phyloP scores from a whole-genome alignment of 2,113 vertebrate species.

The Antennarius striatus region DNA sequence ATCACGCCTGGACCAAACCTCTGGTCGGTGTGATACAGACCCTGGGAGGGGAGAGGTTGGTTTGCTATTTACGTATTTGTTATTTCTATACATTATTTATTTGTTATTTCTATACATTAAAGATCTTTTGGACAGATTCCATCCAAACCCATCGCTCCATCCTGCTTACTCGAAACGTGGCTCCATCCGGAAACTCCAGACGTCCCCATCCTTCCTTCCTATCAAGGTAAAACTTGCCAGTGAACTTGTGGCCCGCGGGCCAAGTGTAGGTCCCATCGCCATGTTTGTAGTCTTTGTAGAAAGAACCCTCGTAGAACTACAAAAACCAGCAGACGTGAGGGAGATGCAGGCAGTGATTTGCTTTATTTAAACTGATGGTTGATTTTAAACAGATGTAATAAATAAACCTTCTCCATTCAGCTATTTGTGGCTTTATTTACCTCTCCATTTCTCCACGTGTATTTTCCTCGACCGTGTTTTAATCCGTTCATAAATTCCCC shows the following conservation, averaged over 20 bases:
- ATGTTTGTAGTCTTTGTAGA: constrained; percentile 85
- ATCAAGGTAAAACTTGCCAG: constrained; percentile 86
- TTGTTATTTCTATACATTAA: too few species aligned
- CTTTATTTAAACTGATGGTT: not conserved
- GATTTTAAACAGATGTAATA: not conserved
- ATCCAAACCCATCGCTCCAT: not conserved
- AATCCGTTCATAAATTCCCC: constrained; percentile 77
- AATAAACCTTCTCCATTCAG: too few species aligned
- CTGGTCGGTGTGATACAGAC: constrained; percentile 82
- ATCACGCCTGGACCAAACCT: constrained; percentile 86
- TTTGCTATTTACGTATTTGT: too few species aligned
- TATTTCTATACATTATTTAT: too few species aligned
- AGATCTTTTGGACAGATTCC: too few species aligned
- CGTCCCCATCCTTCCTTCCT: constrained; percentile 86
- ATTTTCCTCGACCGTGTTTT: constrained; percentile 83
- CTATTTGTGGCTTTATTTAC: constrained; percentile 52
- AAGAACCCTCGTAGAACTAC: constrained; percentile 84
- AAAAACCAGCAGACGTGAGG: constrained; percentile 15
- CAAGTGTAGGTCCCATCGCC: constrained; percentile 81
- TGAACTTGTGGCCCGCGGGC: constrained; percentile 83
- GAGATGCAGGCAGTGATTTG: not conserved
- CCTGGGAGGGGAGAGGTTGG: constrained; percentile 67
- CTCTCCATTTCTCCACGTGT: constrained; percentile 86
- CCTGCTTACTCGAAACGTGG: constrained; percentile 80
- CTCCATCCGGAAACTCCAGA: constrained; percentile 72